Percentiles rank a stretch among this genome's conserved stretches.
Conservation (phyloP, 2,888 invertebrate species). For the Polymixis flavicincta region DNA sequence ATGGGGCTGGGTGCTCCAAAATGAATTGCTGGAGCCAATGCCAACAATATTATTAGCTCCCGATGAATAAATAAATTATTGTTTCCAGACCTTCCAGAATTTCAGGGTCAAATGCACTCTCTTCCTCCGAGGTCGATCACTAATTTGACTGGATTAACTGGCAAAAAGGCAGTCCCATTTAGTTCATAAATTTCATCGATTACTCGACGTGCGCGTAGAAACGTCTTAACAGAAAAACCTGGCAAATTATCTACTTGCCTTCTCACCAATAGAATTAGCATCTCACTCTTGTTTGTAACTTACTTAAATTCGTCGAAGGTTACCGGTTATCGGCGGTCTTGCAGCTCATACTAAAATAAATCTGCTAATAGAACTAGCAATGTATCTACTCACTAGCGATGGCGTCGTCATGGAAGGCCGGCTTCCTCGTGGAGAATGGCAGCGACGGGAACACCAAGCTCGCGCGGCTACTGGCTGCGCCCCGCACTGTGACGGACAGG, state of each 20-base stretch:
- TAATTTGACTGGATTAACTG: too few relatives aligned
- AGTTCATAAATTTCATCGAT: not conserved
- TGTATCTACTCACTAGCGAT: slow-evolving; percentile 84
- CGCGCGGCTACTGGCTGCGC: slow-evolving; percentile 93
- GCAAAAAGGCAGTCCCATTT: not conserved
- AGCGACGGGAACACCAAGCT: slow-evolving; percentile 95
- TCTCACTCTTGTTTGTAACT: not conserved
- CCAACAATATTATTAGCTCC: too few relatives aligned
- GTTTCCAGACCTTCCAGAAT: too few relatives aligned
- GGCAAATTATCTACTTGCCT: not conserved
- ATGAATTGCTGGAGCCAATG: too few relatives aligned
- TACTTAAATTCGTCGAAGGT: not conserved
- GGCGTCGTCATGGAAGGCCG: slow-evolving; percentile 89
- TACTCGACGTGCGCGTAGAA: not conserved
- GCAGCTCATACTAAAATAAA: not conserved
- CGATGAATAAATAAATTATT: too few relatives aligned
- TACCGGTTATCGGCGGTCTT: not conserved
- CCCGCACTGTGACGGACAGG: slow-evolving; percentile 79
- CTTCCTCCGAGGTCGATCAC: too few relatives aligned
- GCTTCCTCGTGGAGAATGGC: slow-evolving; percentile 90
- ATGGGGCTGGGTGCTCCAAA: too few relatives aligned
- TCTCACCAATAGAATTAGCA: not conserved
- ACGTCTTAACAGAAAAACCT: not conserved
- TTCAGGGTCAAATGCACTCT: too few relatives aligned
- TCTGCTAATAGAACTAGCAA: slow-evolving; percentile 32